Evolutionary conservation across 2,888 invertebrate genomes (phyloP).

Genomic region (Stegana nigrithorax): DNA sequence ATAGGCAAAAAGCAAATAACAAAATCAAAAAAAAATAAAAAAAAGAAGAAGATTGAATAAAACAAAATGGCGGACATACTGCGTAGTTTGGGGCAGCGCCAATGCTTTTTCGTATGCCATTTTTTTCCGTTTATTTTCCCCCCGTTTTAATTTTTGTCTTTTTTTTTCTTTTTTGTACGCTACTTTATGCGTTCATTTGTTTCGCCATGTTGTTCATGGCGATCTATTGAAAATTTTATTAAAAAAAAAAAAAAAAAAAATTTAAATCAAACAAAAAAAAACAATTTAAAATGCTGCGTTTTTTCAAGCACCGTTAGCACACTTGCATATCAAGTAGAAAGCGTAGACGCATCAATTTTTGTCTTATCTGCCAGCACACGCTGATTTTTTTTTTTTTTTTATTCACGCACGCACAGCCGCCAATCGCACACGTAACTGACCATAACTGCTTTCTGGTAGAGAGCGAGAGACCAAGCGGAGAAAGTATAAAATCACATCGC

Average conservation of each 20-base stretch:
- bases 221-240: too few relatives aligned
- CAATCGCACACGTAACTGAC: too few relatives aligned
- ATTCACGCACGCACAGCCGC: too few relatives aligned
- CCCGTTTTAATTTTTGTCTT: neutral
- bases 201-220: too few relatives aligned
- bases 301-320: neutral
- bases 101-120: slow-evolving; percentile 46
- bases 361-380: too few relatives aligned
- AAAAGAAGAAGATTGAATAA: slow-evolving; percentile 16
- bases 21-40: neutral
- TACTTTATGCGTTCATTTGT: too few relatives aligned
- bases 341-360: neutral
- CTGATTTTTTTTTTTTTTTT: too few relatives aligned
- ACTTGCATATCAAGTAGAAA: slow-evolving; percentile 14
- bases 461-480: too few relatives aligned
- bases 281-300: neutral
- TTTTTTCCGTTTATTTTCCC: slow-evolving; percentile 42
- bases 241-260: neutral
- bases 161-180: neutral
- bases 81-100: slow-evolving; percentile 42
- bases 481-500: too few relatives aligned
- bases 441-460: too few relatives aligned
- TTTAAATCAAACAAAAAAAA: neutral
- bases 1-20: too few relatives aligned
- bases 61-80: slow-evolving; percentile 54